Percentiles rank a stretch among this genome's conserved stretches.
phyloP scores from a whole-genome alignment of 2,113 vertebrate genomes.

The Chionomys nivalis region DNA sequence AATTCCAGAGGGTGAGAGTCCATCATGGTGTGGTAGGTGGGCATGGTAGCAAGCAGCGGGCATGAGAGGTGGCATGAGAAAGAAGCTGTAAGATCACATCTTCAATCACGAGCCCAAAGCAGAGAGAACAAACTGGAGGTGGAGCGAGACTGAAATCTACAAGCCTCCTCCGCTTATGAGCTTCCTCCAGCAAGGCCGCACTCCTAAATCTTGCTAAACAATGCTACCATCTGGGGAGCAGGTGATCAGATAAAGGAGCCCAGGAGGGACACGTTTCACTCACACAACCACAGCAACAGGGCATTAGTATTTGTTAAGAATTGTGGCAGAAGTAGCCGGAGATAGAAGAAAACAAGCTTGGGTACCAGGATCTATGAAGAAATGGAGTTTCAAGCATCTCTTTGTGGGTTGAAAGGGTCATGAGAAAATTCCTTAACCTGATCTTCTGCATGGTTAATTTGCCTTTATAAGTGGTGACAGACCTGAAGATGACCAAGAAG shows the following conservation, averaged over 20 bases:
- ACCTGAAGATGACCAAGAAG: neutral
- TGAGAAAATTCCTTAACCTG: slow-evolving; percentile 32
- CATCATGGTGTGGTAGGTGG: neutral
- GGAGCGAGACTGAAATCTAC: neutral
- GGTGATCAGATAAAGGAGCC: neutral
- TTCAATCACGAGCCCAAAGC: neutral
- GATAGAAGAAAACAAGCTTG: neutral
- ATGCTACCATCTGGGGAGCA: neutral
- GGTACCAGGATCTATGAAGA: neutral
- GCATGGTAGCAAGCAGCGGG: neutral
- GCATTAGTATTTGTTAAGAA: neutral
- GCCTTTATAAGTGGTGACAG: neutral
- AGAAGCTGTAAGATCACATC: neutral
- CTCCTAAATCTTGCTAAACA: neutral
- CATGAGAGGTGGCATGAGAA: neutral
- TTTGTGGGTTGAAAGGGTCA: neutral
- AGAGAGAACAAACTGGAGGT: neutral
- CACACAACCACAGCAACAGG: neutral
- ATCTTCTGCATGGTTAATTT: slow-evolving; percentile 24
- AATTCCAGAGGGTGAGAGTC: neutral
- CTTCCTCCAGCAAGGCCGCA: neutral
- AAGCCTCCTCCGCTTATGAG: neutral
- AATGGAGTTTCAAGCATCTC: neutral
- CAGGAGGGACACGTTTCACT: neutral
- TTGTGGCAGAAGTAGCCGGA: neutral